These are phyloP conservation scores for Mesocricetus auratus DNA, from an alignment of 2,113 vertebrate species.

Conservation along the genomic window DNA sequence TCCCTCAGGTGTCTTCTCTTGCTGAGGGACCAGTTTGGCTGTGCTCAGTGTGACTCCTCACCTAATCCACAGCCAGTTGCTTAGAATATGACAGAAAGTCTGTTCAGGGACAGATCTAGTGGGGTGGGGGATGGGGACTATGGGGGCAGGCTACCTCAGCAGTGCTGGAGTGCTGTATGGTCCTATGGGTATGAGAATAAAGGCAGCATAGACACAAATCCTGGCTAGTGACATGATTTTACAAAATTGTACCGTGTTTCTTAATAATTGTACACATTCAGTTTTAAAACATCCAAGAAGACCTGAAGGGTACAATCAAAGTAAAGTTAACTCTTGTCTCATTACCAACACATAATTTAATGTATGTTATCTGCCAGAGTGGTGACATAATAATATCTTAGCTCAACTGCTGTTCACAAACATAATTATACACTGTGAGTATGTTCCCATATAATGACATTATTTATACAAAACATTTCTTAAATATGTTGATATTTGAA, in stretches of 20 bases:
- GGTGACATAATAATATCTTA: constrained; percentile 27
- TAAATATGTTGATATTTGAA: constrained; percentile 22
- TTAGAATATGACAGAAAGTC: neutral
- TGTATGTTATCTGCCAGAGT: neutral
- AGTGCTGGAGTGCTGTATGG: neutral
- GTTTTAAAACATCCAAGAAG: neutral
- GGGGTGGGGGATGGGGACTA: neutral
- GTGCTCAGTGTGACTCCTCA: neutral
- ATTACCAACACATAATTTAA: neutral
- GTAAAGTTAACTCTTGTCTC: neutral
- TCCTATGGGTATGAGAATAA: neutral
- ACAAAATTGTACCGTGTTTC: neutral
- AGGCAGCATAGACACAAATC: neutral
- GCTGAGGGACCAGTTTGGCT: neutral
- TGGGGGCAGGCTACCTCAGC: neutral
- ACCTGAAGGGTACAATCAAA: neutral
- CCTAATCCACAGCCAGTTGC: neutral
- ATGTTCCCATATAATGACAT: constrained; percentile 1
- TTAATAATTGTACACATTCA: neutral
- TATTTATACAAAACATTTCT: constrained; percentile 52
- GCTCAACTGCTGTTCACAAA: neutral
- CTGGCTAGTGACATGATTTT: neutral
- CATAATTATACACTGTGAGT: neutral
- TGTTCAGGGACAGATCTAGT: neutral
- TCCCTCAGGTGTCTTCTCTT: neutral